Evolutionary conservation across 2,113 vertebrate genomes (phyloP), one percentile per base, ranked within the genome.

Genomic region (Halichoerus grypus): DNA sequence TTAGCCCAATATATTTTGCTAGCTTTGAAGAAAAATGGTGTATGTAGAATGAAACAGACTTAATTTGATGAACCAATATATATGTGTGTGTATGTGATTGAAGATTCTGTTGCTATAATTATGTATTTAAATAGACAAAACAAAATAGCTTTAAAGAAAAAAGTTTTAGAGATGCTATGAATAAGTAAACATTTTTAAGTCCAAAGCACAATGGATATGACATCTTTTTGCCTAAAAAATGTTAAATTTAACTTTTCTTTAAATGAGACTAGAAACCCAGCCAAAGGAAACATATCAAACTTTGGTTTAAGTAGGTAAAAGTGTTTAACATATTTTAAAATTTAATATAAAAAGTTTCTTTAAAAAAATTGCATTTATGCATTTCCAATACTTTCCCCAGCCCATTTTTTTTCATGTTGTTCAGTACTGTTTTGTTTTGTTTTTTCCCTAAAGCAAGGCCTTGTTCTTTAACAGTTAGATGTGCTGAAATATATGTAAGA

Each of bases 301-400:
- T 84, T 90, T 51, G 3, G 28, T 88, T 89, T 94, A 97, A 97
- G 46, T 95, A 91, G 69, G 76, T 97, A 94, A 91, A 96, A 93
- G 16, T 51, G 0, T 90, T 97, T 95, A 94, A 53, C 88, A 95
- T 88, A 97, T 95, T 94, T 97, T 96, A 94, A 96, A 91, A 22
- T 95, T 84, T 88, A 97, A 96, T 91, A 28, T 91, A 74, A 96
- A 91, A 87, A 81, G 33, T 87, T 71, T 91, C 12, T 79, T 21
- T 57, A 22, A 86, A 71, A 71, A 88, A 86, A 67, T 28, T 84
- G n/a, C 1, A 33, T 88, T 61, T 91, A 53, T 87, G 18, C 33
- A 55, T 91, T 12, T 86, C 46, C n/a, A 36, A 46, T 88, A 49
- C 24, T 92, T 95, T 96, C 81, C 11, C 31, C 21, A 76, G 42